Conservation (phyloP, 2,888 invertebrate species). For the Koerneria pararmatus region DNA sequence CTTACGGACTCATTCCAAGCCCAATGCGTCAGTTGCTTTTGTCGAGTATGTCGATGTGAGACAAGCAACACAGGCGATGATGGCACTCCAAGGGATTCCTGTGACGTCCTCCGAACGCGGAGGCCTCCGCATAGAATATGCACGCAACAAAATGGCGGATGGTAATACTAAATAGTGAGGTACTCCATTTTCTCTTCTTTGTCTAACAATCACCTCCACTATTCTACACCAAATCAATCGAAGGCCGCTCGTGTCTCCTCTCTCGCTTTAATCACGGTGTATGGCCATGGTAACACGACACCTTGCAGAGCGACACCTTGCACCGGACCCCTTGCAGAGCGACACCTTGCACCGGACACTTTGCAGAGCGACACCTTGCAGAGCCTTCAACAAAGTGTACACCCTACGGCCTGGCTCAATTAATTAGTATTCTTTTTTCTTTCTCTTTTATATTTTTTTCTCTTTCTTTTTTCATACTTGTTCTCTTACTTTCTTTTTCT, state of each 20-base stretch:
- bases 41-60: constrained; percentile 88
- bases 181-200: no score
- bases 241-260: constrained; percentile 25
- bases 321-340: no score
- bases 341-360: no score
- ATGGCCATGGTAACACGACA: no score
- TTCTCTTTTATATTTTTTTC: no score
- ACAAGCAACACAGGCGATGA: constrained; percentile 86
- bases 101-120: constrained; percentile 76
- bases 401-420: no score
- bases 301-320: no score
- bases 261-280: no score
- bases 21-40: constrained; percentile 90
- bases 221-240: constrained; percentile 10
- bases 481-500: neutral
- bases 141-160: constrained; percentile 96
- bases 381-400: no score
- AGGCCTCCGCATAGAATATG: constrained; percentile 96
- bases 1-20: constrained; percentile 78
- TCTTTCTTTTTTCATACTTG: no score
- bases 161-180: constrained; percentile 58
- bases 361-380: no score
- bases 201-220: neutral
- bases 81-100: constrained; percentile 82
- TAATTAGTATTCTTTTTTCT: no score